Base-by-base conservation (phyloP, 2,888 invertebrate species). In the Cepaea hortensis region DNA sequence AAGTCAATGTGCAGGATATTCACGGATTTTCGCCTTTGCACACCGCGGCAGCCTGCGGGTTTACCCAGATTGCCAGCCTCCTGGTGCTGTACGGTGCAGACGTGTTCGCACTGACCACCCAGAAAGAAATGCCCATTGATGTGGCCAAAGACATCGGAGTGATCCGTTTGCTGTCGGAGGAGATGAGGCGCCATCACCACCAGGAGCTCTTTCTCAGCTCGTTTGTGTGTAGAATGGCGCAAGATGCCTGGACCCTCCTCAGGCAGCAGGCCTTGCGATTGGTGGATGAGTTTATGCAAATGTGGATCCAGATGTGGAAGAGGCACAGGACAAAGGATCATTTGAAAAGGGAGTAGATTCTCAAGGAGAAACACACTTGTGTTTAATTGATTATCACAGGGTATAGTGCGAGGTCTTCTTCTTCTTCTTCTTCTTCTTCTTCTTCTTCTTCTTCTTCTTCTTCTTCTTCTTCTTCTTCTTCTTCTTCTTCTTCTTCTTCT, bases 41-140 rank as follows among this genome's bases (percentile, higher is more conserved):
- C 88, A 93, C 93, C 4, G 92, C 93, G n/a, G 90, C 93, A 5
- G 93, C 93, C 6, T 91, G 93, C 84, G 93, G 92, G 13, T 92
- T 91, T 84, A 73, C 84, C n/a, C 92, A 92, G 35, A 89, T 93
- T 20, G 90, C 91, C 18, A 91, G 91, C 70, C 83, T 93, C 50
- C 88, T 93, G 79, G 86, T 93, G 48, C 76, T 93, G 20, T 91
- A 90, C 87, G 93, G 93, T 11, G 93, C 92, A 9, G 92, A 93
- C 87, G 90, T 93, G 15, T 92, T 92, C 87, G 85, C 90, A 0
- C 84, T 90, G 48, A 93, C 93, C 11, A 89, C 90, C 50, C 91
- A 93, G 68, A 86, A 88, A 9, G 93, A 93, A 76, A 86, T 91
- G 23, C 92, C 93, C 15, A 88, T 93, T 5, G 93, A 93, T 84